Percentiles rank a stretch among this genome's conserved stretches.
phyloP scores from a whole-genome alignment of 2,113 vertebrate species.

The Poicephalus meyeri region DNA sequence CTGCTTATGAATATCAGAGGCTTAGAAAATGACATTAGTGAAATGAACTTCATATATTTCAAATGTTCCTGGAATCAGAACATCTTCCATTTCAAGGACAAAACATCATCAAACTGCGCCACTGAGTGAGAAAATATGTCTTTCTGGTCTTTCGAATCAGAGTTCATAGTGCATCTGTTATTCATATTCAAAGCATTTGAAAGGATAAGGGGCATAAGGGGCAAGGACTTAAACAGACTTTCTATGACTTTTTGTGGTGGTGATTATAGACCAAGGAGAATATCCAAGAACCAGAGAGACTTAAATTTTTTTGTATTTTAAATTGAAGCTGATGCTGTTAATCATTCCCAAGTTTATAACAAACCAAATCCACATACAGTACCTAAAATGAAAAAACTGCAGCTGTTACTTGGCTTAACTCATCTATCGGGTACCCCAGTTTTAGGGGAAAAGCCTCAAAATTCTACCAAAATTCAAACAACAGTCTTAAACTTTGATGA shows the following conservation, averaged over 20 bases:
- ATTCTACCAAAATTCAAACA: neutral
- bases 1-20: neutral
- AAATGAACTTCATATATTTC: neutral
- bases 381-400: neutral
- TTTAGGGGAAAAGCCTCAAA: neutral
- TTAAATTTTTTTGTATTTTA: neutral
- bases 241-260: neutral
- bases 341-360: neutral
- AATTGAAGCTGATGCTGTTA: neutral
- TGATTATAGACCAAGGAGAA: neutral
- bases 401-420: neutral
- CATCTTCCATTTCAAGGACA: neutral
- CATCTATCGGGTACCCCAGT: neutral
- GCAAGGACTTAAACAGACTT: neutral
- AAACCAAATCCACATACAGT: neutral
- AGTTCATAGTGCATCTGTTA: neutral
- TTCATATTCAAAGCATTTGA: neutral
- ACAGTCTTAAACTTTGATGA: neutral
- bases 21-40: neutral
- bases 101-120: neutral
- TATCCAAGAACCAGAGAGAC: neutral
- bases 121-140: neutral
- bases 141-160: neutral
- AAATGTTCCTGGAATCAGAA: neutral
- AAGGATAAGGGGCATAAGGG: neutral